Evolutionary conservation across 2,797 vertebrate species (phyloP).

Genomic region (Danio jaintianensis): DNA sequence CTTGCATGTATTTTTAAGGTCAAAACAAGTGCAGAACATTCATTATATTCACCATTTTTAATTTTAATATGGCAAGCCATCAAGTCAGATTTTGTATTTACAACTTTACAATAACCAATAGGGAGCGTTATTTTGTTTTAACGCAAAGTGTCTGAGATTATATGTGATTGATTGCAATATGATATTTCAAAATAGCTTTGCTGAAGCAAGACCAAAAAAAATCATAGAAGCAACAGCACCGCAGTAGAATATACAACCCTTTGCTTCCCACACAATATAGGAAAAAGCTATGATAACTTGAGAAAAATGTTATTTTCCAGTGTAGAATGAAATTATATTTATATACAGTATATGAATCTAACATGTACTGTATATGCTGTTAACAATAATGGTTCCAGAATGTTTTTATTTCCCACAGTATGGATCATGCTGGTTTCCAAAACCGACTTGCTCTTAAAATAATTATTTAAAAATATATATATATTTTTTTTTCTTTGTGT

Average conservation of each 20-base stretch:
- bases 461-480: too few species aligned
- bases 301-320: neutral
- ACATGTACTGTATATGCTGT: too few species aligned
- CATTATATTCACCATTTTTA: conserved; percentile 32
- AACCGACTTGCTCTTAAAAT: too few species aligned
- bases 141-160: conserved; percentile 9
- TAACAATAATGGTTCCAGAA: too few species aligned
- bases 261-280: neutral
- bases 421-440: too few species aligned
- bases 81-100: conserved; percentile 35
- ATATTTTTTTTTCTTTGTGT: too few species aligned
- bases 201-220: conserved; percentile 11
- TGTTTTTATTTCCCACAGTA: too few species aligned
- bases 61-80: conserved; percentile 40
- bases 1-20: conserved; percentile 57
- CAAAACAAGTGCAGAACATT: conserved; percentile 61
- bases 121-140: conserved; percentile 25
- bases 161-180: neutral
- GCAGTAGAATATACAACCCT: conserved; percentile 17
- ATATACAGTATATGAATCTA: too few species aligned
- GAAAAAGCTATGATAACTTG: neutral
- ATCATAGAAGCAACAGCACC: conserved; percentile 22
- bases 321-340: neutral
- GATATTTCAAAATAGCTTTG: conserved; percentile 11
- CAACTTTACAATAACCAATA: conserved; percentile 23